Percentiles rank a stretch among this genome's conserved stretches.
Conservation (phyloP, 2,888 invertebrate genomes). For the Diadegma fenestrale region DNA sequence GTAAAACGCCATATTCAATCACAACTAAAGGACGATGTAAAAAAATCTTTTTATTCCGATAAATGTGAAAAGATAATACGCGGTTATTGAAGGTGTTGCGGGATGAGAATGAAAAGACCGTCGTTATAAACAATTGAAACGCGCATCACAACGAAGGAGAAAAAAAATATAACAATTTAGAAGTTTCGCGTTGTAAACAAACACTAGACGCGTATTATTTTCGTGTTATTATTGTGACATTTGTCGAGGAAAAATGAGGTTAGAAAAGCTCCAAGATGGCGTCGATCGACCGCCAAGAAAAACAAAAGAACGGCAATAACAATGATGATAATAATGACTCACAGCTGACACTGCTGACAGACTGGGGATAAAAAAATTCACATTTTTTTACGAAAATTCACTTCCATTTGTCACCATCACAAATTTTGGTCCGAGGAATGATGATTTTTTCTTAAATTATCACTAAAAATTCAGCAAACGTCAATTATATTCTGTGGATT, state of each 20-base stretch:
- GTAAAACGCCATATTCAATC: neutral
- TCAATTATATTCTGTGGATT: neutral
- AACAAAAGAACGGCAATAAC: slow-evolving; percentile 11
- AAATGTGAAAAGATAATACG: neutral
- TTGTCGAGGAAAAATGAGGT: slow-evolving; percentile 23
- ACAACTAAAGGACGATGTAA: neutral
- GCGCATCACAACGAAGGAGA: neutral
- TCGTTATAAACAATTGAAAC: neutral
- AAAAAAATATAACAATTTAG: neutral
- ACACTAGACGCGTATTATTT: neutral
- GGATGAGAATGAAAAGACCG: neutral
- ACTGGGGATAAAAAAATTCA: neutral
- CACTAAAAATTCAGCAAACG: neutral
- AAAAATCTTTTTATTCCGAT: neutral
- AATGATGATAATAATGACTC: slow-evolving; percentile 34
- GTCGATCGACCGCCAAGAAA: neutral
- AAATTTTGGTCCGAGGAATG: neutral
- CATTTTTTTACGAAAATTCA: neutral
- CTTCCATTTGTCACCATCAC: neutral
- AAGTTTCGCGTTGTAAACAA: neutral
- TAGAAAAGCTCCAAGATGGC: slow-evolving; percentile 19
- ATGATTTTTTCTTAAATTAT: neutral
- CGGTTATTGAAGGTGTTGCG: neutral
- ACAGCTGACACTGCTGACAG: slow-evolving; percentile 57
- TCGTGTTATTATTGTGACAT: slow-evolving; percentile 11